These are phyloP conservation scores for Drosophila ambigua DNA, from an alignment of 1,140 invertebrate genomes.

Conservation along the genomic window DNA sequence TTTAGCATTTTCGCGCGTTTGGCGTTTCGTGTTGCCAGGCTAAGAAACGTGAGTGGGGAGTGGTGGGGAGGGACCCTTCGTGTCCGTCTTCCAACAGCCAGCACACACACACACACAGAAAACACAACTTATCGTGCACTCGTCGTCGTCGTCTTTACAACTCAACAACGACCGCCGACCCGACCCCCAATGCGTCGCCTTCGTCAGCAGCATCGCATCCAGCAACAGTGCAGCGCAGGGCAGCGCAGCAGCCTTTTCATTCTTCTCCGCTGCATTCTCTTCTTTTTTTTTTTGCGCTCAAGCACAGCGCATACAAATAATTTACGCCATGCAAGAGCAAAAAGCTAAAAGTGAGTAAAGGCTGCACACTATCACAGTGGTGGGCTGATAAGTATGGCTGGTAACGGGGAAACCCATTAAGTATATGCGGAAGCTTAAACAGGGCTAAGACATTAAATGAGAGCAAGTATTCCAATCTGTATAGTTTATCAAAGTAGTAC, in stretches of 20 bases:
- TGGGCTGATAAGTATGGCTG: not conserved
- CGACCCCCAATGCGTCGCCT: slow-evolving; percentile 60
- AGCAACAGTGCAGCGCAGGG: slow-evolving; percentile 28
- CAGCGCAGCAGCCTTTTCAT: slow-evolving; percentile 56
- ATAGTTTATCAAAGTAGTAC: not conserved
- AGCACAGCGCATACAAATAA: slow-evolving; percentile 73
- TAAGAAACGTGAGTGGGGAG: slow-evolving; percentile 8
- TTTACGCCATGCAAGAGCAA: slow-evolving; percentile 71
- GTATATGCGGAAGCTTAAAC: too few species aligned
- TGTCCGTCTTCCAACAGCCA: slow-evolving; percentile 13
- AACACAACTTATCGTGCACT: slow-evolving; percentile 28
- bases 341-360: slow-evolving; percentile 80
- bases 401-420: too few species aligned
- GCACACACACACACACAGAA: slow-evolving; percentile 17
- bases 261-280: slow-evolving; percentile 60
- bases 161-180: slow-evolving; percentile 29
- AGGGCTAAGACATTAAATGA: not conserved
- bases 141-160: slow-evolving; percentile 56
- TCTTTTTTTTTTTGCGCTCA: slow-evolving; percentile 50
- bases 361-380: slow-evolving; percentile 27
- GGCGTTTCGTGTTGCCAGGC: slow-evolving; percentile 65
- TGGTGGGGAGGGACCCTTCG: slow-evolving; percentile 15
- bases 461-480: not conserved
- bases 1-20: slow-evolving; percentile 57
- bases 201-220: slow-evolving; percentile 33